A percentile compares a stretch with the other conserved stretches of the same genome.
Evolutionary conservation across 2,113 vertebrate species (phyloP).

Genomic region (Crotophaga sulcirostris): DNA sequence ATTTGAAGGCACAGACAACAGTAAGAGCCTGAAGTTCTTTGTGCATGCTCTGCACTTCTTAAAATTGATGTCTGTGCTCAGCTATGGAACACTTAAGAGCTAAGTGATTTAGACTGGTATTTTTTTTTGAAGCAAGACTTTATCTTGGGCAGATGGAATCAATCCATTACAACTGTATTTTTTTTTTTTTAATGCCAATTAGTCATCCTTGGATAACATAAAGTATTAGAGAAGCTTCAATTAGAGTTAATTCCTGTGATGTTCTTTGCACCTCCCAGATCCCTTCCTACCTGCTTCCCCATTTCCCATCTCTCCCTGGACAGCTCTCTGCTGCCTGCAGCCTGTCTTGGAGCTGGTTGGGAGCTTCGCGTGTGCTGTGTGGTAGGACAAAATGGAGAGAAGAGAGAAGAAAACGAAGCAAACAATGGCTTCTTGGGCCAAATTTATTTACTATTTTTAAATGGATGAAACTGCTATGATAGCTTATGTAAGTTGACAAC

Average conservation of each 20-base stretch:
- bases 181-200: neutral
- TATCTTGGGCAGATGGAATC: neutral
- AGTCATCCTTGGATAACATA: neutral
- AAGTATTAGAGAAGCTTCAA: neutral
- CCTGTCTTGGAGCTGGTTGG: neutral
- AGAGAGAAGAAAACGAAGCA: neutral
- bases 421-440: neutral
- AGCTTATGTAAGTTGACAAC: neutral
- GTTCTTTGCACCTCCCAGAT: neutral
- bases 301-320: neutral
- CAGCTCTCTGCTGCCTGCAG: neutral
- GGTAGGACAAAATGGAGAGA: neutral
- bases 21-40: neutral
- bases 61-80: neutral
- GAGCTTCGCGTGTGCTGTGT: rapidly evolving
- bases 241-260: neutral
- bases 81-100: neutral
- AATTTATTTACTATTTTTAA: neutral
- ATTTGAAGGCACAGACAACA: neutral
- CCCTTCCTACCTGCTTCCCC: neutral
- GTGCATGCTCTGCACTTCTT: neutral
- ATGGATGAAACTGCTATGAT: neutral
- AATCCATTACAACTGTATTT: neutral
- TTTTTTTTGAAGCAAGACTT: neutral
- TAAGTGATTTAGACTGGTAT: neutral